Evolutionary conservation across 2,888 invertebrate species (phyloP).

Genomic region (Lasioglossum calceatum): DNA sequence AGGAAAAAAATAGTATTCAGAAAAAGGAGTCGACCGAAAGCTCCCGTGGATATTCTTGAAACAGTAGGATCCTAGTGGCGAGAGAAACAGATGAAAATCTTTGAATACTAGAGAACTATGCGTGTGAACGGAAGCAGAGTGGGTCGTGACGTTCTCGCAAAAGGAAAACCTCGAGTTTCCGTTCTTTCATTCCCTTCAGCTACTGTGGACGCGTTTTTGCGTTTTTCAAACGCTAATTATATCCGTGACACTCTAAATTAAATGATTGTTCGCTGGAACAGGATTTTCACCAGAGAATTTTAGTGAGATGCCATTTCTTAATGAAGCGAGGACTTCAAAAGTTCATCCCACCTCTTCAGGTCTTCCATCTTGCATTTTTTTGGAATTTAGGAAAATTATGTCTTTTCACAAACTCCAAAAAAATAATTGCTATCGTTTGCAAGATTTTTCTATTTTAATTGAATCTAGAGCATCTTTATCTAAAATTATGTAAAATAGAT

Average conservation of each 20-base stretch:
- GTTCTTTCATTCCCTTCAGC: background rate
- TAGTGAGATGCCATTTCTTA: too few species aligned
- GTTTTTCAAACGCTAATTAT: background rate
- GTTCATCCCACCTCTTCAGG: too few species aligned
- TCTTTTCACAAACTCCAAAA: too few species aligned
- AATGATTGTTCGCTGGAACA: background rate
- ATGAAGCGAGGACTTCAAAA: too few species aligned
- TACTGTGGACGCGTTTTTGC: background rate
- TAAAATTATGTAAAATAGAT: too few species aligned
- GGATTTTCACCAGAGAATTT: too few species aligned
- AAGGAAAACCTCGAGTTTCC: background rate
- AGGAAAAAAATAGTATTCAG: background rate
- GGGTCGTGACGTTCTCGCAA: background rate
- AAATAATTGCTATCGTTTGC: too few species aligned
- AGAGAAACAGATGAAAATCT: constrained; percentile 10
- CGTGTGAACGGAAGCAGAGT: constrained; percentile 28
- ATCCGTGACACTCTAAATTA: background rate
- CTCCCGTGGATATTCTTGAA: background rate
- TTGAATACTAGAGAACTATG: background rate
- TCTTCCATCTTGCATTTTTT: too few species aligned
- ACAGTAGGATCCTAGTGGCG: background rate
- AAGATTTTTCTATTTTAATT: too few species aligned
- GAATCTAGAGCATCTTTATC: too few species aligned
- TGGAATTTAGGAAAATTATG: too few species aligned
- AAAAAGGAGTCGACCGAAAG: background rate